Base-by-base conservation (phyloP, 2,113 vertebrate species). In the Pelvicachromis taeniatus region DNA sequence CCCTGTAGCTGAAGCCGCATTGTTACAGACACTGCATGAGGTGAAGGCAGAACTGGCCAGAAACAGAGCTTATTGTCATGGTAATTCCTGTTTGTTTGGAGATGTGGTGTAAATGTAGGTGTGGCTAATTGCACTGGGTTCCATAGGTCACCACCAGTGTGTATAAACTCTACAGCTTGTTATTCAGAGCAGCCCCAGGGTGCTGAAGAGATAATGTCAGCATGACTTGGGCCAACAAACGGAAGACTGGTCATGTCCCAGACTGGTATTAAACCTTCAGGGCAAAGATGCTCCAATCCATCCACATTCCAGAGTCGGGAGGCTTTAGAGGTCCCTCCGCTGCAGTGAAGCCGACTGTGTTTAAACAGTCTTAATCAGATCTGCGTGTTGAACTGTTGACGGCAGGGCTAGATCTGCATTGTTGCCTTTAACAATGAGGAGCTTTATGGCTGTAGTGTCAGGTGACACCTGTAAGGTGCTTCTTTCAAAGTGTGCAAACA, bases 301-400 rank as follows among this genome's bases (percentile, higher is more conserved):
- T 84, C 87, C 54, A 73, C 91, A 91, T 93, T 95, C 90, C 86
- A 83, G 19, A 85, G 86, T 86, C 40, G 26, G 85, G n/a, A 21
- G 75, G 79, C 70, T 92, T 91, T 80, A 85, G 63, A 38, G 7
- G 33, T 78, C 63, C 55, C 35, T 85, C 61, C n/a, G 75, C 83
- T 87, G 59, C 84, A 79, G 78, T 42, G 68, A 79, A 82, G 58
- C 68, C 4, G n/a, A 56, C 81, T 77, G 19, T 92, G 92, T 93
- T 94, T 92, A 81, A 90, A 92, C 88, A 90, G 86, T 52, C 85
- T 70, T 92, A 90, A 92, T 94, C 93, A 94, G 92, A 92, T 95
- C 80, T 84, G n/a, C 85, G 78, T 38, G 87, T 59, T 3, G 61
- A 81, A 70, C 81, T 19, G 80, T 87, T 84, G 87, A 92, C 58